Base-by-base conservation (phyloP, 2,888 invertebrate species). In the Chelonus formosanus region DNA sequence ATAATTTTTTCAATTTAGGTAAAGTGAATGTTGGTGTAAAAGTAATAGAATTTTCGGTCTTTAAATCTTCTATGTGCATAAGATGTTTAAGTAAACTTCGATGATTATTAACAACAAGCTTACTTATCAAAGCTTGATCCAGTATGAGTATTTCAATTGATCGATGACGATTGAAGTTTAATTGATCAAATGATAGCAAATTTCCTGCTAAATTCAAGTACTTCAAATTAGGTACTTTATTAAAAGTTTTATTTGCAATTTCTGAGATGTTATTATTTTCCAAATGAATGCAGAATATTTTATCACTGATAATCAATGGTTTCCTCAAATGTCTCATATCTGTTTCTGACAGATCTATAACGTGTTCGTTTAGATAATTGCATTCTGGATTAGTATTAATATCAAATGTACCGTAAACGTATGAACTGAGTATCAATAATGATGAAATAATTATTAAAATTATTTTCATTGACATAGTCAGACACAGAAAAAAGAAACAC, bases 181-280 rank as follows among this genome's bases (percentile, higher is more conserved):
- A 48, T 48, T 48, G 1, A n/a, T 48, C 48, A 10, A 48, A 20
- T 7, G 40, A 48, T 57, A 60, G 5, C 3, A 58, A 48, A 57
- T 70, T 64, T 2, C 40, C 7, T n/a, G 68, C 65, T 3, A 70
- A 50, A 8, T 67, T 66, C 3, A 71, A 48, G 3, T 57, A 47
- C 45, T 65, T 52, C 3, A 71, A 47, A 32, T n/a, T 54, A 0
- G n/a, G 6, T 3, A 59, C 8, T 6, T 32, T 54, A 3, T 57
- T 58, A 34, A 66, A 66, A 4, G 56, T 52, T 20, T 10, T 56
- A 4, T 10, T 20, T 3, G 40, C n/a, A 4, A 69, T 61, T 45
- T 58, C 47, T 10, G 52, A 59, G 8, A 69, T 60, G 6, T 52
- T 34, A 20, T 62, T 64, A 8, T 35, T 48, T 1, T 50, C 58